A percentile compares a stretch with the other conserved stretches of the same genome.
Evolutionary conservation across 2,797 vertebrate species (phyloP).

Genomic region (Denticeps clupeoides): DNA sequence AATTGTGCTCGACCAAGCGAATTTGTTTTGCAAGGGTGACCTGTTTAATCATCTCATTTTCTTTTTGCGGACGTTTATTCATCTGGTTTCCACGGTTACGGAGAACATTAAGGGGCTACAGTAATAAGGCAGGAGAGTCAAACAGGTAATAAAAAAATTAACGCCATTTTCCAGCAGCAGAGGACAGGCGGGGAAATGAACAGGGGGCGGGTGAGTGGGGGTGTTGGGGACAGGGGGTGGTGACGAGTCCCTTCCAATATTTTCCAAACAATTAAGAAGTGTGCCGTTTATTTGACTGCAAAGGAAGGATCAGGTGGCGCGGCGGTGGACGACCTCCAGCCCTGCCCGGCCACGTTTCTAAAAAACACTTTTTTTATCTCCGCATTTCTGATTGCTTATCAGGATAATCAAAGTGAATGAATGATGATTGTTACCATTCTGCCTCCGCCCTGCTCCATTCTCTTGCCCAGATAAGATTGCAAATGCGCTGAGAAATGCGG

Average conservation of each 20-base stretch:
- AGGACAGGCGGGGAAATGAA: conserved; percentile 80
- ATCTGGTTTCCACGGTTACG: conserved; percentile 99
- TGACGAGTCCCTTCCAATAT: conserved; percentile 49
- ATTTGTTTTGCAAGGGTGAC: conserved; percentile 99
- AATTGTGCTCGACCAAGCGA: conserved; percentile 74
- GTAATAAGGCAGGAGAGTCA: conserved; percentile 99
- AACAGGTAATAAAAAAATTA: conserved; percentile 99
- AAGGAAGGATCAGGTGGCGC: conserved; percentile 60
- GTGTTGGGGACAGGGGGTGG: conserved; percentile 41
- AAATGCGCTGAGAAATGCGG: conserved; percentile 27
- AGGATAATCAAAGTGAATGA: conserved; percentile 60
- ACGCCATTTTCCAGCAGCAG: conserved; percentile 87
- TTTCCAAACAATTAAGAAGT: conserved; percentile 69
- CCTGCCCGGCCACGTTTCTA: conserved; percentile 22
- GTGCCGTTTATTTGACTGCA: conserved; percentile 65
- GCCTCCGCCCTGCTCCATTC: conserved; percentile 31
- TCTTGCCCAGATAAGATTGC: conserved; percentile 42
- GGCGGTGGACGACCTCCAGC: conserved; percentile 43
- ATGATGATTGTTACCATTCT: conserved; percentile 52
- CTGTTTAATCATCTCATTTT: conserved; percentile 99
- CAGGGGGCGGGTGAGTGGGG: conserved; percentile 62
- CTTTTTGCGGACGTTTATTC: conserved; percentile 99
- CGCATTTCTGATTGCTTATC: conserved; percentile 61
- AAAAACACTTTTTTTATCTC: conserved; percentile 62
- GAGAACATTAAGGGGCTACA: conserved; percentile 99